Percentiles rank a stretch among this genome's conserved stretches.
Evolutionary conservation across 1,140 invertebrate species (phyloP).

Genomic region (Chironomus striatipennis): DNA sequence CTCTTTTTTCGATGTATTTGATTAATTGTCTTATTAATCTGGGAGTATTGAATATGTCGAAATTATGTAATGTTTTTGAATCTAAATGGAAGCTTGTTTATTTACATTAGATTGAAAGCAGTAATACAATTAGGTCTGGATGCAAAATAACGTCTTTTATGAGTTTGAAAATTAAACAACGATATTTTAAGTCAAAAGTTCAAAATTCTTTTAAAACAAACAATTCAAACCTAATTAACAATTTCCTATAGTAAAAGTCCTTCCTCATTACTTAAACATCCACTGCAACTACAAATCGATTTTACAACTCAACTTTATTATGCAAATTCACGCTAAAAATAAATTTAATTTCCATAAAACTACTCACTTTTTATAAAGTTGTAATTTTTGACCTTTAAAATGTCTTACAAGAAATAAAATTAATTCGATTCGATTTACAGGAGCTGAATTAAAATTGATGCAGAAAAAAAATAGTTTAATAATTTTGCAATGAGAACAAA

Average conservation of each 20-base stretch:
- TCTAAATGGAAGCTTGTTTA: not conserved
- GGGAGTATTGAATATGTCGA: not conserved
- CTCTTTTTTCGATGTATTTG: not conserved
- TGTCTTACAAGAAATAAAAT: not conserved
- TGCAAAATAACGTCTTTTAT: too few relatives aligned
- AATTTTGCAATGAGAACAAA: not conserved
- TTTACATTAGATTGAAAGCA: not conserved
- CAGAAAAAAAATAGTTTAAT: not conserved
- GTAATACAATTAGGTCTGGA: too few relatives aligned
- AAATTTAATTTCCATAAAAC: not conserved
- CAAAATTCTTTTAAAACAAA: too few relatives aligned
- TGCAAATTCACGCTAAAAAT: not conserved
- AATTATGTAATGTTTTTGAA: not conserved
- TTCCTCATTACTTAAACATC: too few relatives aligned
- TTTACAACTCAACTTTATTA: too few relatives aligned
- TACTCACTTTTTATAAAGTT: not conserved
- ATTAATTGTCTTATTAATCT: not conserved
- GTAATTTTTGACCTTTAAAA: not conserved
- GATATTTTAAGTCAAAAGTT: too few relatives aligned
- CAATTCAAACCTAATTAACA: too few relatives aligned
- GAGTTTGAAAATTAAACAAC: too few relatives aligned
- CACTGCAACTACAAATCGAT: too few relatives aligned
- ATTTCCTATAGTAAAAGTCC: too few relatives aligned
- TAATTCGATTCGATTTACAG: not conserved
- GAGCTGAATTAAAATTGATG: not conserved